Evolutionary conservation across 2,113 vertebrate species (phyloP), one percentile per base, ranked within the genome.

Genomic region (Sarotherodon lohbergeri): DNA sequence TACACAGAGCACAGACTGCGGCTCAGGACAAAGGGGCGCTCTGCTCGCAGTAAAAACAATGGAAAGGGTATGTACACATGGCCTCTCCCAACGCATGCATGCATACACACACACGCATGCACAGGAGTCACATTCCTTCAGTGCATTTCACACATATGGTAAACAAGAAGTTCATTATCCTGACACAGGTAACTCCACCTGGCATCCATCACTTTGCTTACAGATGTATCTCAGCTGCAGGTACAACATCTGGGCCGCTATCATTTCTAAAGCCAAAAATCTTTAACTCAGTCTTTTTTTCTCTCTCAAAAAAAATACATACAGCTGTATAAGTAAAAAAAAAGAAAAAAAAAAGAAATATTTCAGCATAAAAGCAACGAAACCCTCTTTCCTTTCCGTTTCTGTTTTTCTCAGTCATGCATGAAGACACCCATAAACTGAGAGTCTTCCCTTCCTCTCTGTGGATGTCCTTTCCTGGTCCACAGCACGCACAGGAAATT

Each of bases 31-130:
- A 95, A 95, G 92, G 92, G 92, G 87, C 34, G 57, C 84, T 89
- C 91, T 91, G 88, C 93, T 95, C 90, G 86, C 84, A 93, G 91
- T 92, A 95, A 94, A 95, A 96, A 92, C 93, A 96, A 94, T 93
- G 83, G 80, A 83, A 84, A 94, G 94, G 86, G 86, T 92, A 92
- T 92, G 89, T 92, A 95, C 93, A 94, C 94, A 94, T 86, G 89
- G 88, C 87, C 92, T 90, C 91, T 91, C 80, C 87, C 13, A 85
- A 92, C 80, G 82, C 87, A 92, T 68, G 83, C 84, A 87, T 29
- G 5, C 71, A 80, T 24, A 14, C 46, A 57, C 32, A 32, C 76
- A n/a, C 88, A 79, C 39, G 27, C 57, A 87, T 0, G 6, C 43
- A 76, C 27, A 83, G 86, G 9, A 56, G 22, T 81, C 90, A 93